A percentile compares a stretch with the other conserved stretches of the same genome.
phyloP scores from a whole-genome alignment of 2,797 vertebrate species.

The Ambastaia sidthimunki region DNA sequence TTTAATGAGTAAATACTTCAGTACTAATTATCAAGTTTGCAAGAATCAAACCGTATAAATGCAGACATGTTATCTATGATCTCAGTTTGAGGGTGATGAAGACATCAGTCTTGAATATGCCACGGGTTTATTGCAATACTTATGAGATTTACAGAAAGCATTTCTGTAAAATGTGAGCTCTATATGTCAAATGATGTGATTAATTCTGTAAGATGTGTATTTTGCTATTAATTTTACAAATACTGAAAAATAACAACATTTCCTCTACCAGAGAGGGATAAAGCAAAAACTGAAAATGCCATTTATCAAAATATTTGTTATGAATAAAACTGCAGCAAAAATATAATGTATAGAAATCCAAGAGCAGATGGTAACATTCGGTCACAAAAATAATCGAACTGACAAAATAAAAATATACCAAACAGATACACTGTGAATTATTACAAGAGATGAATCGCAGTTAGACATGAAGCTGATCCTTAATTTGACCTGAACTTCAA shows the following conservation, averaged over 20 bases:
- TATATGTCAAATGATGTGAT: neutral
- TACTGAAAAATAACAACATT: constrained; percentile 37
- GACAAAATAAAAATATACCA: constrained; percentile 16
- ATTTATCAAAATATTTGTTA: constrained; percentile 14
- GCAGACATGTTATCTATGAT: neutral
- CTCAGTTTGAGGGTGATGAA: neutral
- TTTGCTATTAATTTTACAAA: constrained; percentile 13
- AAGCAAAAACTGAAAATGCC: constrained; percentile 6
- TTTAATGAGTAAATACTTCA: neutral
- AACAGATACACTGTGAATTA: neutral
- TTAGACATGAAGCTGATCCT: neutral
- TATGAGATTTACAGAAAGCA: constrained; percentile 3
- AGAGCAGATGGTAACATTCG: neutral
- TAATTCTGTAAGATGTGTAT: neutral
- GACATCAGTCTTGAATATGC: neutral
- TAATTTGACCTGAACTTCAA: neutral
- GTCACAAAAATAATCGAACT: neutral
- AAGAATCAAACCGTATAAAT: too few species aligned
- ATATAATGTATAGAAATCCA: neutral
- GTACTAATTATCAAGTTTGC: too few species aligned
- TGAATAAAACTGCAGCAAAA: constrained; percentile 16
- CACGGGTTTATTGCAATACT: constrained; percentile 27
- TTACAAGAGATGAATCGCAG: neutral
- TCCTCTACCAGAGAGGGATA: constrained; percentile 37
- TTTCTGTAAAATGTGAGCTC: neutral